Base-by-base conservation (phyloP, 1,140 invertebrate genomes). In the Streblospio benedicti region DNA sequence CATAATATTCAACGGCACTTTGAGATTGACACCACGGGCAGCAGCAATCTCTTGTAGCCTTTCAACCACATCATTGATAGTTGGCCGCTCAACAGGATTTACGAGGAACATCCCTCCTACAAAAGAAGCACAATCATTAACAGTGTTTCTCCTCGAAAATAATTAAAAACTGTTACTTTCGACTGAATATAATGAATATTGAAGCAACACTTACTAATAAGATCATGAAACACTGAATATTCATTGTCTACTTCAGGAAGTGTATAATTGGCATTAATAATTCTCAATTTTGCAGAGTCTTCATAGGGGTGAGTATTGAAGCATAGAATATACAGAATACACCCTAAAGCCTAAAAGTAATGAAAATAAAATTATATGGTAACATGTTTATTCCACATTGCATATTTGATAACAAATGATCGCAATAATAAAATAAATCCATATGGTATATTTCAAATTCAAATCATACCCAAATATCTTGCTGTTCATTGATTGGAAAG, bases 301-400 rank as follows among this genome's bases (percentile, higher is more conserved):
- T 97, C 92, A 79, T 96, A 99, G 9, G 97, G 97, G 83, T 99
- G 97, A 63, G 86, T 85, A 75, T 89, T 86, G 75, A 88, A 98
- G 74, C 93, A 93, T 12, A 99, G 78, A 30, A 87, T 85, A 77
- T 91, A 99, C 0, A 98, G 78, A 53, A 99, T 85, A 79, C 97
- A 99, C 4, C 97, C 96, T 23, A 99, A 79, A 2, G 95, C 94
- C 80, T 76, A 64, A 32, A 70, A 45, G 49, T 38, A 47, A 50
- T 2, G 30, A 61, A 23, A 41, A 5, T 25, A 58, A 12, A n/a
- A n/a, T 2, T 55, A n/a, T n/a, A n/a, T n/a, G n/a, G n/a, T n/a
- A n/a, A n/a, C n/a, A n/a, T n/a, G n/a, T n/a, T n/a, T n/a, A n/a
- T n/a, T n/a, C n/a, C n/a, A n/a, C n/a, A n/a, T n/a, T n/a, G n/a